Evolutionary conservation across 2,888 invertebrate species (phyloP).

Genomic region (Diarsia rubi): DNA sequence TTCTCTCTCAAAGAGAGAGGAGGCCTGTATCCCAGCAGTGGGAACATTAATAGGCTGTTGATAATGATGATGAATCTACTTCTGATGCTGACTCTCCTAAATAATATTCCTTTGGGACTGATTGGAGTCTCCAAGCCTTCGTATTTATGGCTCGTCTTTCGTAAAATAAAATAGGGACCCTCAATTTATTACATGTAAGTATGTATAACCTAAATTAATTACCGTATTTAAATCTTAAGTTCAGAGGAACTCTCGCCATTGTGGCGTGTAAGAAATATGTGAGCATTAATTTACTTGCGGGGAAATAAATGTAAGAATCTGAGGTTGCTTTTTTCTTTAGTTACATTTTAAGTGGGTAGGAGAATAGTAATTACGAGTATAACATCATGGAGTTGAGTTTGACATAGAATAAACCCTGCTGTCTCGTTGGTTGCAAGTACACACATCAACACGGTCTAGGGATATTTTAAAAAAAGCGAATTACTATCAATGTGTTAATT

Average conservation of each 20-base stretch:
- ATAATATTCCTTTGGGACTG: constrained; percentile 26
- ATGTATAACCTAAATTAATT: constrained; percentile 41
- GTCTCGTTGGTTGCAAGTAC: too few species aligned
- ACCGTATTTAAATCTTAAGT: constrained; percentile 27
- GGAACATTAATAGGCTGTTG: too few species aligned
- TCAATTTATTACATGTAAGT: constrained; percentile 34
- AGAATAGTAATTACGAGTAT: not conserved
- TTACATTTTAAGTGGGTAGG: too few species aligned
- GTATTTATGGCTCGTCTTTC: constrained; percentile 35
- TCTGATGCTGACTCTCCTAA: not conserved
- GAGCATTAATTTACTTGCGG: not conserved
- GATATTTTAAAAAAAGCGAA: too few species aligned
- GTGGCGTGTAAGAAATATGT: constrained; percentile 25
- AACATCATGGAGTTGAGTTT: not conserved
- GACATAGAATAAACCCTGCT: not conserved
- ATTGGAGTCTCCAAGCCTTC: constrained; percentile 27
- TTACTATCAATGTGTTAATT: too few species aligned
- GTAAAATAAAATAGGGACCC: constrained; percentile 29
- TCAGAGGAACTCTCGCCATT: constrained; percentile 14
- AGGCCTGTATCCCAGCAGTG: too few species aligned
- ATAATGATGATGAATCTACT: too few species aligned
- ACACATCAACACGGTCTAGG: too few species aligned
- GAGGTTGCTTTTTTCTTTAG: not conserved
- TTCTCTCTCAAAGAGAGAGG: too few species aligned
- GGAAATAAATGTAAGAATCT: not conserved